Base-by-base conservation (phyloP, 1,140 invertebrate genomes). In the Drosophila subobscura region DNA sequence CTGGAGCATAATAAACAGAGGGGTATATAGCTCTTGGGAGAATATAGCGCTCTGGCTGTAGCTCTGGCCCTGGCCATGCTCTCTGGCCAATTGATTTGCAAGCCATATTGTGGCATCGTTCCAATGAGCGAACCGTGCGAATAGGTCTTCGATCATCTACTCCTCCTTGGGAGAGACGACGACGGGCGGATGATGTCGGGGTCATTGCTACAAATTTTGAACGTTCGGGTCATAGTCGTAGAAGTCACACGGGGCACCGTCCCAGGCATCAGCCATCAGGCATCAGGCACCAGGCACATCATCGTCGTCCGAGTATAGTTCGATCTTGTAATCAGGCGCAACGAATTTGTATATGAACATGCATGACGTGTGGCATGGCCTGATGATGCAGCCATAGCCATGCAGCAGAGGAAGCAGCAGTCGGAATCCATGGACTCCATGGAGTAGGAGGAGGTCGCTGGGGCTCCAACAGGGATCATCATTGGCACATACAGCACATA, bases 131-230 rank as follows among this genome's bases (percentile, higher is more conserved):
- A 63, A 75, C 83, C 83, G 83, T 85, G 81, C 81, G 81, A 85
- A 85, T 86, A 66, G 72, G 41, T 77, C 59, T 84, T 56, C 80
- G 77, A 86, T 85, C 80, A 74, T 73, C 63, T 33, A 59, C 55
- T 81, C 25, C 56, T 79, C 57, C 71, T 49, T 29, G 49, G 23
- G 49, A 61, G 45, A 16, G 14, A 45, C 42, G 44, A 53, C 49
- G 25, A 25, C 20, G 3, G 2, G 40, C n/a, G 37, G 41, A 23
- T 51, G 37, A 60, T 29, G 25, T 65, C 49, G 47, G 75, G 79
- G 79, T 83, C 79, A 83, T 64, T 88, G 83, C 83, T 88, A 88
- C 83, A 88, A 88, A 88, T 88, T 88, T 88, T 88, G 84, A 88
- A 83, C 83, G 83, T 88, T 88, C 68, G 83, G 83, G 83, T 88